A percentile compares a stretch with the other conserved stretches of the same genome.
These are phyloP conservation scores for Parapsyche elsis DNA, from an alignment of 1,140 invertebrate genomes.

Conservation along the genomic window DNA sequence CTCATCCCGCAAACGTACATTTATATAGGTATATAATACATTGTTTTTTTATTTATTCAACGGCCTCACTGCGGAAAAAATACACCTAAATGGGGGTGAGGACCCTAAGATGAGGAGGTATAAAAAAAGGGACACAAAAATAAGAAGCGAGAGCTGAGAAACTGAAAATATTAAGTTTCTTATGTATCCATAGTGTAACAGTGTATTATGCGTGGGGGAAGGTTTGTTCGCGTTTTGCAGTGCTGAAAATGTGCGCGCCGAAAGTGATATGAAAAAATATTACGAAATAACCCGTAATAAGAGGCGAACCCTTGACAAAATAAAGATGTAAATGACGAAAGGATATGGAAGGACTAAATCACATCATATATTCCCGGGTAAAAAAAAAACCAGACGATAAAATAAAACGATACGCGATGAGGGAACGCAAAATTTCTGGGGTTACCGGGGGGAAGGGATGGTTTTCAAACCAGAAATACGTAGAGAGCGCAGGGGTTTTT, in stretches of 20 bases:
- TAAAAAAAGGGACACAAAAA: too few relatives aligned
- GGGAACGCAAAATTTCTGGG: neutral
- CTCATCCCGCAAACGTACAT: constrained; percentile 14
- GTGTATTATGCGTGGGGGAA: constrained; percentile 12
- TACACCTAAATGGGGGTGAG: too few relatives aligned
- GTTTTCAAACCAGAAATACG: neutral
- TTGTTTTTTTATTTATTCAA: constrained; percentile 12
- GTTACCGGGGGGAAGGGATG: neutral
- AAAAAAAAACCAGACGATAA: constrained; percentile 38
- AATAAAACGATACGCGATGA: constrained; percentile 30
- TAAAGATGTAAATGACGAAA: constrained; percentile 44
- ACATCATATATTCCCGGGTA: constrained; percentile 32
- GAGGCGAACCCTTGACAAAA: constrained; percentile 39
- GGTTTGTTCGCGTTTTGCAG: neutral
- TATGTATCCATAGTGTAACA: neutral
- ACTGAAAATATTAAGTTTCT: constrained; percentile 22
- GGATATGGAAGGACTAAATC: constrained; percentile 35
- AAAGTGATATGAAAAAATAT: constrained; percentile 26
- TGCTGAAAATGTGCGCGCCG: constrained; percentile 12
- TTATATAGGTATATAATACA: neutral
- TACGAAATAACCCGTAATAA: constrained; percentile 36
- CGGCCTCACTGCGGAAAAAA: neutral
- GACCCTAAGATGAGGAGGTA: too few relatives aligned
- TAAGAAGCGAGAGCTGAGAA: neutral
- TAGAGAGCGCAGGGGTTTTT: neutral